Base-by-base conservation (phyloP, 2,797 vertebrate species). In the Lemur catta region DNA sequence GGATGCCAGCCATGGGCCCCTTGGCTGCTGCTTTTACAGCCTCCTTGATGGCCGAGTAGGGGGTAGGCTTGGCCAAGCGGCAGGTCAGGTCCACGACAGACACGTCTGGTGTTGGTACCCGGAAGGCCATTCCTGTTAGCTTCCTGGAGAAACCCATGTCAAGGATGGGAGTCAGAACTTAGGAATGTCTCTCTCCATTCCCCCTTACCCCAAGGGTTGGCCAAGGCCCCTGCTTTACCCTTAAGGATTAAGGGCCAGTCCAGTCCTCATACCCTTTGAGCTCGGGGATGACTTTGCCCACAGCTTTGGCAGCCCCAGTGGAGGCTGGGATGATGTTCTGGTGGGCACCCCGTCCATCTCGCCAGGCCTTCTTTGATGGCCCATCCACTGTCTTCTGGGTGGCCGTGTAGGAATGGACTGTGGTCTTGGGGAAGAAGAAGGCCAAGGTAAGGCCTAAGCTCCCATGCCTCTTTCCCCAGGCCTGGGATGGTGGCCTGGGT, bases 301-400 rank as follows among this genome's bases (percentile, higher is more conserved):
- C 99, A 3, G 99, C 99, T 96, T 99, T 99, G 95, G 99, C 99
- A 22, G 99, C 99, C n/a, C 99, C 99, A 0, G 99, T 99, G 96
- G 99, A 99, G 46, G 99, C 99, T 46, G 99, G 99, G 94, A 99
- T 99, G 98, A 99, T 99, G 99, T 99, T 99, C 98, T 99, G 99
- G 95, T 98, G 98, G 84, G 99, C 99, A 1, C 99, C 98, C 0
- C 99, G 99, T 4, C 99, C 99, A 0, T 99, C 99, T 13, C 99
- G 98, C 99, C 99, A 99, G 84, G 99, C 98, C 98, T 99, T 99
- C 75, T 98, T 98, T 0, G 99, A 99, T 63, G 99, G 99, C 1
- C 99, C 99, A 0, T 99, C 99, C 97, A 99, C 99, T 0, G 99
- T 99, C 98, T 99, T 99, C 98, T 99, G 99, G 80, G 99, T 99